A percentile compares a stretch with the other conserved stretches of the same genome.
Conservation (phyloP, 2,888 invertebrate species). For the Aphrophora alni region DNA sequence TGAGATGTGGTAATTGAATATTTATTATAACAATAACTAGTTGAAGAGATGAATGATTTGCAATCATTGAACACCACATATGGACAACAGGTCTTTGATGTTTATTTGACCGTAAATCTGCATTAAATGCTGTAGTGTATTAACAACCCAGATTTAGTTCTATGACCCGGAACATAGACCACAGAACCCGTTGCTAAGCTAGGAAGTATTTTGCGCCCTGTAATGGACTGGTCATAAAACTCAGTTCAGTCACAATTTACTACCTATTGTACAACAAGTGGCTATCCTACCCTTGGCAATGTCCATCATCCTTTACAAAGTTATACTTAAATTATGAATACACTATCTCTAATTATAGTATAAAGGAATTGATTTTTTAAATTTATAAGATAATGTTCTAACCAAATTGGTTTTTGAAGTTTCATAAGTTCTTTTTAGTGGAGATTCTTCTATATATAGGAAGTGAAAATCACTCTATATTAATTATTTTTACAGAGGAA, state of each 20-base stretch:
- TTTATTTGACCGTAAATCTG: conserved; percentile 33
- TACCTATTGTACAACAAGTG: conserved; percentile 35
- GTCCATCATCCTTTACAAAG: neutral
- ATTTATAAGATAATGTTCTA: neutral
- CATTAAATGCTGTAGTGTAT: conserved; percentile 38
- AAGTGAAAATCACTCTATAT: too few relatives aligned
- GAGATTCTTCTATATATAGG: too few relatives aligned
- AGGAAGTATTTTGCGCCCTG: neutral
- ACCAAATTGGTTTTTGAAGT: neutral
- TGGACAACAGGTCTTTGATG: conserved; percentile 29
- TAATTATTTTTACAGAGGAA: too few relatives aligned
- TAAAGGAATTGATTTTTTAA: neutral
- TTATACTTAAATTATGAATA: neutral
- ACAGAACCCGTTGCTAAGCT: conserved; percentile 19
- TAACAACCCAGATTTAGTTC: conserved; percentile 22
- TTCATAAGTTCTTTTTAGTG: too few relatives aligned
- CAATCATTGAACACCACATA: conserved; percentile 1
- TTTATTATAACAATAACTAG: neutral
- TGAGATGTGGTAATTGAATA: conserved; percentile 41
- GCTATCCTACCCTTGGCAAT: conserved; percentile 20
- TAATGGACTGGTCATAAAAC: conserved; percentile 24
- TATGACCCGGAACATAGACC: conserved; percentile 30
- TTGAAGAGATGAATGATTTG: neutral
- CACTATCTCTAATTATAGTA: neutral
- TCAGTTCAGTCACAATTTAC: conserved; percentile 29